Evolutionary conservation across 2,113 vertebrate species (phyloP), one percentile per base, ranked within the genome.

Genomic region (Gasterosteus nipponicus): DNA sequence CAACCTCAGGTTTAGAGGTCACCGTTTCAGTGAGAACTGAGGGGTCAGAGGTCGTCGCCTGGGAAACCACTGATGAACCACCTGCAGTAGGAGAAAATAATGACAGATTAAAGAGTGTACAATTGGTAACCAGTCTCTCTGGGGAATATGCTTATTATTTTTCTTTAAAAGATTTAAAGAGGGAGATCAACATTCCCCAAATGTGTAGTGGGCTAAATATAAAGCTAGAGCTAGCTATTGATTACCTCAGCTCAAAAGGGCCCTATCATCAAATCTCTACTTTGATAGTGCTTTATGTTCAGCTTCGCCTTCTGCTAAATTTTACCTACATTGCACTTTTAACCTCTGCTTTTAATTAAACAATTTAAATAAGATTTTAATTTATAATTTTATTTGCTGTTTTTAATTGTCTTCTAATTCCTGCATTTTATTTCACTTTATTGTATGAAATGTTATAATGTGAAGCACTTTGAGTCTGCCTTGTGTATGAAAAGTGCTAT

Each of bases 81-180:
- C 94, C 94, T 95, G 83, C 35, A 77, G 44, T 18, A 49, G 26
- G 76, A 29, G 64, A 1, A 86, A 35, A 85, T 0, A 39, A 19
- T 66, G 3, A 42, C 8, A 39, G 10, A 19, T 51, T 59, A 18
- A 42, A 33, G 7, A 54, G 4, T 71, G 11, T 58, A 16, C 10
- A 42, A 47, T 29, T 31, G 14, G 0, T n/a, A 14, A 19, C 5
- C 26, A 33, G 53, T 49, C 3, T 35, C 59, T 58, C 47, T 59
- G 19, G 56, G n/a, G 39, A 41, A 41, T 35, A 14, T 67, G 31
- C 11, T 7, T 18, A 19, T 49, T 41, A 5, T 2, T 60, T 14
- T 35, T 58, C 15, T 31, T 18, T 11, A 10, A 19, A 9, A 11
- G 26, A 53, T 16, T 60, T 31, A 53, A 53, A 62, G 15, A 14